Base-by-base conservation (phyloP, 2,888 invertebrate genomes). In the Cactoblastis cactorum region DNA sequence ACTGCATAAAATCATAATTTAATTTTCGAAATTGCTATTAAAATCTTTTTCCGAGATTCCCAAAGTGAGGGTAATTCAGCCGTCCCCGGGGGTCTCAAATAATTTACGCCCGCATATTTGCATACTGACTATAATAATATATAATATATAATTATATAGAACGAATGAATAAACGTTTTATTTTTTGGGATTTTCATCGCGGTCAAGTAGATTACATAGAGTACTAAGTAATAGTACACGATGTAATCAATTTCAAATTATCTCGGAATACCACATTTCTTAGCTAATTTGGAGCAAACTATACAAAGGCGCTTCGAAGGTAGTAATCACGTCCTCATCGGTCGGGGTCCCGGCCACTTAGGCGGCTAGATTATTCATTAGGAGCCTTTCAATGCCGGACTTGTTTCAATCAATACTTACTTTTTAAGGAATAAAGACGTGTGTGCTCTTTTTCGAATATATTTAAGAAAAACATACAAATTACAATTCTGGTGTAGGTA, bases 21-120 rank as follows among this genome's bases (percentile, higher is more conserved):
- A 17, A 11, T 15, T 17, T 17, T 17, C 28, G 11, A 39, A 41
- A 43, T 43, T 24, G 28, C 43, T 28, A n/a, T 24, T 24, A 41
- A 41, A 14, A 6, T 14, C 24, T 14, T 24, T 28, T 28, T 3
- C 28, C 8, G 28, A 32, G 43, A 43, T 43, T 43, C n/a, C 43
- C 15, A 4, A 43, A 43, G 32, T 43, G 28, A 43, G 12, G 43
- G 11, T 43, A 43, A 43, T 43, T 43, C 17, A 2, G 11, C 24
- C 24, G 41, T 19, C 43, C 4, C 14, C 11, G 43, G 28, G 11
- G 11, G 14, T 28, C 43, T 15, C 43, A 43, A 17, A 43, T 43
- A 32, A 43, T 43, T 41, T 15, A 28, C 11, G 43, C 43, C 43
- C 43, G 43, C 28, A 43, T 43, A 43, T 43, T 43, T 43, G 43